Evolutionary conservation across 2,797 vertebrate species (phyloP).

Genomic region (Staurois parvus): DNA sequence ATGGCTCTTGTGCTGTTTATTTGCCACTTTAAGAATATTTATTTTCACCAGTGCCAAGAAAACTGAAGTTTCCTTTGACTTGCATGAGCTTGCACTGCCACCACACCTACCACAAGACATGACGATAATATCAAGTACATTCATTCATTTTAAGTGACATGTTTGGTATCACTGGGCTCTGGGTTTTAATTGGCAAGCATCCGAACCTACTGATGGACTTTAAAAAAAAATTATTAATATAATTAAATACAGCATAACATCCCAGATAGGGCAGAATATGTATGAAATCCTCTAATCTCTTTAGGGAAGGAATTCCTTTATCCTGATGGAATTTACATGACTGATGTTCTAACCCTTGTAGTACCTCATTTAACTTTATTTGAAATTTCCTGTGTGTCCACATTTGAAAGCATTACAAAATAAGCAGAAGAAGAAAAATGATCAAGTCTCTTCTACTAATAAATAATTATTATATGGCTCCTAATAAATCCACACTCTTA

Average conservation of each 20-base stretch:
- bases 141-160: neutral
- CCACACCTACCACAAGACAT: slow-evolving; percentile 15
- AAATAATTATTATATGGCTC: neutral
- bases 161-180: slow-evolving; percentile 1
- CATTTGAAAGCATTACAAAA: slow-evolving; percentile 39
- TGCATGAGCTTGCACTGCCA: neutral
- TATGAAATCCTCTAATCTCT: slow-evolving; percentile 18
- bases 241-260: slow-evolving; percentile 26
- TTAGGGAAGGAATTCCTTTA: slow-evolving; percentile 51
- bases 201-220: slow-evolving; percentile 4
- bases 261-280: slow-evolving; percentile 36
- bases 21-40: slow-evolving; percentile 30
- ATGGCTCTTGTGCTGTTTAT: slow-evolving; percentile 24
- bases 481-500: slow-evolving; percentile 21
- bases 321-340: slow-evolving; percentile 49
- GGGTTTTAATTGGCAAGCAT: neutral
- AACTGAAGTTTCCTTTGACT: neutral
- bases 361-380: slow-evolving; percentile 55
- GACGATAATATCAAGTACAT: neutral
- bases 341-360: slow-evolving; percentile 46
- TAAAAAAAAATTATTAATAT: neutral
- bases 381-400: slow-evolving; percentile 56
- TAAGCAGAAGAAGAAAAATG: slow-evolving; percentile 38
- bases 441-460: slow-evolving; percentile 27
- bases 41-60: slow-evolving; percentile 30